Percentiles rank a stretch among this genome's conserved stretches.
Evolutionary conservation across 2,888 invertebrate genomes (phyloP).

Genomic region (Vanessa cardui): DNA sequence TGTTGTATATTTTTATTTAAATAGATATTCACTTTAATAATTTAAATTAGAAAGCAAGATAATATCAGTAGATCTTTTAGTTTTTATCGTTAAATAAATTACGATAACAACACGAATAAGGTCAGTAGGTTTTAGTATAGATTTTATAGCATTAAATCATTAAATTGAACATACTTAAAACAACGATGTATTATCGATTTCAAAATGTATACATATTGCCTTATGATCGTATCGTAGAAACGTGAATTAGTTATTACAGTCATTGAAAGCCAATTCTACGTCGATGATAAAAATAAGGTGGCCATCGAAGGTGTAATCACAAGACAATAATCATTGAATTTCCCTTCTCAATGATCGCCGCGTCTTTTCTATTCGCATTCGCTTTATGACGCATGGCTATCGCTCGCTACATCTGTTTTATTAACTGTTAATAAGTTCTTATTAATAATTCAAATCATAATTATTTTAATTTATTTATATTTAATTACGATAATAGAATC

Average conservation of each 20-base stretch:
- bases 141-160: not conserved
- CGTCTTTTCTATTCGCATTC: constrained; percentile 19
- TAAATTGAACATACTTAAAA: not conserved
- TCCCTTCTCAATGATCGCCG: constrained; percentile 29
- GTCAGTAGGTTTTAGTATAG: too few species aligned
- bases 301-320: constrained; percentile 30
- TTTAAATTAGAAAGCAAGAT: too few species aligned
- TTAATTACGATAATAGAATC: constrained; percentile 24
- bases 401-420: constrained; percentile 9
- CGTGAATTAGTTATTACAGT: constrained; percentile 31
- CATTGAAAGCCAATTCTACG: constrained; percentile 30
- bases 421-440: constrained; percentile 16
- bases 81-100: too few species aligned
- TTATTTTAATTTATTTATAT: constrained; percentile 5
- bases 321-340: constrained; percentile 34
- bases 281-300: constrained; percentile 29
- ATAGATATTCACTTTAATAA: not conserved
- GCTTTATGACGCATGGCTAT: constrained; percentile 31
- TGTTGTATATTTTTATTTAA: not conserved
- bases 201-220: constrained; percentile 11
- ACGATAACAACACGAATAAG: too few species aligned
- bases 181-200: not conserved
- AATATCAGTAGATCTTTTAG: too few species aligned
- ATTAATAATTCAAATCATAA: constrained; percentile 31
- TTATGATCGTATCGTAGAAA: constrained; percentile 31